Conservation (phyloP, 2,797 vertebrate species). For the Sandelia bainsii region DNA sequence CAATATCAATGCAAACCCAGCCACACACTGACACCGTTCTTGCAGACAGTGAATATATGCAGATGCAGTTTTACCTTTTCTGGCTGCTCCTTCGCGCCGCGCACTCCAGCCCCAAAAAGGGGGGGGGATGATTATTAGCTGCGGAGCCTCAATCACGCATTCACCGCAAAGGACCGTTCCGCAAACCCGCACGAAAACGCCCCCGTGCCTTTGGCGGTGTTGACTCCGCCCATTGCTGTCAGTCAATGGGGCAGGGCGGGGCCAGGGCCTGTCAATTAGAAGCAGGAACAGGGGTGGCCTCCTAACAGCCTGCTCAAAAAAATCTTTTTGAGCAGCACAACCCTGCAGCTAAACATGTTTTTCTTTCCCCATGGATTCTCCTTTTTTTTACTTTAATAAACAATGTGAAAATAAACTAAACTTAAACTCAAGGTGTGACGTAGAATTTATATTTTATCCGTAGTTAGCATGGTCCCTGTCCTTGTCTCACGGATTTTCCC, state of each 20-base stretch:
- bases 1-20: conserved; percentile 60
- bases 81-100: conserved; percentile 70
- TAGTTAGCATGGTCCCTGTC: too few relatives aligned
- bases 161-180: conserved; percentile 80
- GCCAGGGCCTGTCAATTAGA: conserved; percentile 43
- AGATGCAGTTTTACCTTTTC: conserved; percentile 79
- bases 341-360: too few relatives aligned
- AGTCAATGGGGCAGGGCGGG: conserved; percentile 68
- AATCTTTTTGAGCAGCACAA: too few relatives aligned
- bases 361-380: too few relatives aligned
- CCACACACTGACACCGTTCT: conserved; percentile 63
- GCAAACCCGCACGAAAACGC: conserved; percentile 84
- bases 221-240: conserved; percentile 70
- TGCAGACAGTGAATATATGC: conserved; percentile 39
- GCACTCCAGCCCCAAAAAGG: conserved; percentile 78
- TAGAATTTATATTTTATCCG: not conserved
- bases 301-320: conserved; percentile 63
- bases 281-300: conserved; percentile 19
- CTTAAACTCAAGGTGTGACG: not conserved
- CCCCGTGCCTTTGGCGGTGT: conserved; percentile 78
- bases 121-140: conserved; percentile 69
- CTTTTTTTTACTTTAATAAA: too few relatives aligned
- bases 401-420: not conserved
- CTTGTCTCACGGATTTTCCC: too few relatives aligned
- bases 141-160: conserved; percentile 82